Conservation (phyloP, 2,888 invertebrate genomes). For the Diloba caeruleocephala region DNA sequence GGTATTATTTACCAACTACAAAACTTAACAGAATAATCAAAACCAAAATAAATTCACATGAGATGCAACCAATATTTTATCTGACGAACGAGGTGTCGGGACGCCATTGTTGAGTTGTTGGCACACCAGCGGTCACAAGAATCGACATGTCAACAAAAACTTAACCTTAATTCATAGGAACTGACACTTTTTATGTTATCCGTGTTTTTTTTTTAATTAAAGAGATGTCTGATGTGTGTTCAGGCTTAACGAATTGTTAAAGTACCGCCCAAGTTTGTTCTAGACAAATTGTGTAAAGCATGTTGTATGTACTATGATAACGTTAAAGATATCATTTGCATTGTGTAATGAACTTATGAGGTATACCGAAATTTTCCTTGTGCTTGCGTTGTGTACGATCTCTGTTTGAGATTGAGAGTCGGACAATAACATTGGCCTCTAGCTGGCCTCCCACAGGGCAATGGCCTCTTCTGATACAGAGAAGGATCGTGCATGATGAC, state of each 20-base stretch:
- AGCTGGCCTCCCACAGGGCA: no score
- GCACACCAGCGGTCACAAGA: constrained; percentile 62
- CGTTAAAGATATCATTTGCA: constrained; percentile 54
- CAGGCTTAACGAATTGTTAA: constrained; percentile 56
- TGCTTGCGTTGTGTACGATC: constrained; percentile 4
- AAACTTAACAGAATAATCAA: constrained; percentile 8
- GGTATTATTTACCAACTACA: not conserved
- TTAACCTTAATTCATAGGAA: constrained; percentile 67
- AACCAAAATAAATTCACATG: constrained; percentile 15
- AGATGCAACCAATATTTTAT: constrained; percentile 40
- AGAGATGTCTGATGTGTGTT: constrained; percentile 56
- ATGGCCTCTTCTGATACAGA: no score
- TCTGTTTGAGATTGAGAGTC: no score
- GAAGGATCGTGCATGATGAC: no score
- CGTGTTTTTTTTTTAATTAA: constrained; percentile 67
- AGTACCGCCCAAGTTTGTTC: constrained; percentile 62
- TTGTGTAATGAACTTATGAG: constrained; percentile 57
- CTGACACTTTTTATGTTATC: constrained; percentile 64
- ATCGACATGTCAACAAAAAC: constrained; percentile 64
- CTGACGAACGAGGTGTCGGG: constrained; percentile 37
- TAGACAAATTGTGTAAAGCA: constrained; percentile 59
- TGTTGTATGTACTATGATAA: constrained; percentile 54
- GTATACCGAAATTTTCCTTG: constrained; percentile 30
- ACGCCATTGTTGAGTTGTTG: constrained; percentile 60
- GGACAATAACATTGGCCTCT: no score